Conservation (phyloP, 2,888 invertebrate species). For the Lottia gigantea region DNA sequence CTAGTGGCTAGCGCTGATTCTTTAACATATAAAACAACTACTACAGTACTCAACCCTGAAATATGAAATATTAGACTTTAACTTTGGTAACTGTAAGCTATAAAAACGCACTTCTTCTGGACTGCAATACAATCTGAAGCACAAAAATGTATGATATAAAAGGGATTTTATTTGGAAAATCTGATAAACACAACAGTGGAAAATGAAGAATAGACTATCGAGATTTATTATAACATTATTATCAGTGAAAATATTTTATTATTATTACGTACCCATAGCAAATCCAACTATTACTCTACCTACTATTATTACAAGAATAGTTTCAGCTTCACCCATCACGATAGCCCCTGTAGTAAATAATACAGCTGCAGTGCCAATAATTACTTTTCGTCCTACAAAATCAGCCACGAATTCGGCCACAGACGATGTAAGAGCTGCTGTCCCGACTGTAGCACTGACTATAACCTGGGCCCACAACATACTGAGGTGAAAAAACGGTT, state of each 20-base stretch:
- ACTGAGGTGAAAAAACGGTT: conserved; percentile 58
- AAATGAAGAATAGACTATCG: no score
- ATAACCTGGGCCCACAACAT: conserved; percentile 67
- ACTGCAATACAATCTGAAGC: no score
- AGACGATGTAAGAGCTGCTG: conserved; percentile 66
- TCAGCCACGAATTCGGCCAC: conserved; percentile 16
- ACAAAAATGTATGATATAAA: no score
- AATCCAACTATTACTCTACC: conserved; percentile 67
- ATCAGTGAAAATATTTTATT: no score
- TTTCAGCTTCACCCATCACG: conserved; percentile 63
- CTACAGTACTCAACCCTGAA: neutral
- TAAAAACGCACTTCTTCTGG: no score
- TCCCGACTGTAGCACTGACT: conserved; percentile 66
- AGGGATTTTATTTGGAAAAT: no score
- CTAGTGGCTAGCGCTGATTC: neutral
- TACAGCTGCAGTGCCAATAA: neutral
- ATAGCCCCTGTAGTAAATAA: conserved; percentile 30
- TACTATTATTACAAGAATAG: conserved; percentile 54
- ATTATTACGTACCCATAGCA: conserved; percentile 62
- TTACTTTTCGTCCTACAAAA: conserved; percentile 14
- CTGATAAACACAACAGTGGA: no score
- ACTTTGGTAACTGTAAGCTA: no score
- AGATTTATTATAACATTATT: no score
- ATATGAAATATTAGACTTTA: no score
- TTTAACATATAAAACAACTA: neutral